Evolutionary conservation across 2,113 vertebrate genomes (phyloP).

Genomic region (Actinemys pallida): DNA sequence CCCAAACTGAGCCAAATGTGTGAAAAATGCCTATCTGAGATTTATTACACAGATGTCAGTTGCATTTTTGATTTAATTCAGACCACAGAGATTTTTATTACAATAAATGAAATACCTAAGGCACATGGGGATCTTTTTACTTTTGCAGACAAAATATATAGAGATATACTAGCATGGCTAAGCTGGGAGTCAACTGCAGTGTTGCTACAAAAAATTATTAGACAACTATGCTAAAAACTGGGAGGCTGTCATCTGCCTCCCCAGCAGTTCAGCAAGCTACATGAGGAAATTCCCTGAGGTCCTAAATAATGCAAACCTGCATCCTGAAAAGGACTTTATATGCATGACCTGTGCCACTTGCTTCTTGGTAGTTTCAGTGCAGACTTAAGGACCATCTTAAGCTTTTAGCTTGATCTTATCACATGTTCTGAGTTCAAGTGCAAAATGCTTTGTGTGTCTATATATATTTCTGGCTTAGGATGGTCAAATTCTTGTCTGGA

Average conservation of each 20-base stretch:
- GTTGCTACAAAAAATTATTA: background rate
- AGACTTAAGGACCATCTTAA: background rate
- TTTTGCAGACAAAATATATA: background rate
- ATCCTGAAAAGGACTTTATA: background rate
- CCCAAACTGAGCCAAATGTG: background rate
- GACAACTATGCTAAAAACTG: background rate
- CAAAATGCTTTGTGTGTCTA: rapidly evolving
- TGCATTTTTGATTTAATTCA: background rate
- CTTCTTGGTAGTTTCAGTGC: background rate
- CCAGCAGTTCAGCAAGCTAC: background rate
- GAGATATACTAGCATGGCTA: background rate
- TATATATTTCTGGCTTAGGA: background rate
- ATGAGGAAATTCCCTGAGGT: background rate
- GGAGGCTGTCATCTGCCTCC: background rate
- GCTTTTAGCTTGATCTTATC: background rate
- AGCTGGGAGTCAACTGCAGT: background rate
- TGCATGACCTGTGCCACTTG: too few species aligned
- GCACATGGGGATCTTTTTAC: background rate
- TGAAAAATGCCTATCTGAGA: background rate
- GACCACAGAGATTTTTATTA: background rate
- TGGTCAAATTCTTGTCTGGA: background rate
- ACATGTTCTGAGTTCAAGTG: background rate
- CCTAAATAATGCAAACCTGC: too few species aligned
- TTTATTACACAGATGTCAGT: background rate
- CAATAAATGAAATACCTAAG: background rate